Percentiles rank a stretch among this genome's conserved stretches.
Evolutionary conservation across 2,113 vertebrate species (phyloP).

Genomic region (Gymnocephalus cernua): DNA sequence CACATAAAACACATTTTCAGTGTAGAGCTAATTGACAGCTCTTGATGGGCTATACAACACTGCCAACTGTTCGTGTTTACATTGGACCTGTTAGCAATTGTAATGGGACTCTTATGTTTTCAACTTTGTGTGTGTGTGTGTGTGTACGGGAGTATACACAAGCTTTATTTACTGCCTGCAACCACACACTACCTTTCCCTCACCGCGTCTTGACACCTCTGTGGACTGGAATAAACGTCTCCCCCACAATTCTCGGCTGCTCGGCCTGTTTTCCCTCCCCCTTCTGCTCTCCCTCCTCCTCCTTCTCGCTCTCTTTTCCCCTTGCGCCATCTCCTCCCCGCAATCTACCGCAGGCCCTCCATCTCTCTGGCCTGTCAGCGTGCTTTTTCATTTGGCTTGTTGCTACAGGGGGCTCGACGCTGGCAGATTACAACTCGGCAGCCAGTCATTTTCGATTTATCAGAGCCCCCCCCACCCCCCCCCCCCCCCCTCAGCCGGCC

Average conservation of each 20-base stretch:
- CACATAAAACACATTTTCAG: constrained; percentile 59
- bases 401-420: constrained; percentile 86
- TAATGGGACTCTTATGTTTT: constrained; percentile 67
- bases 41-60: constrained; percentile 50
- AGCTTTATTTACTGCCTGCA: constrained; percentile 57
- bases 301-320: constrained; percentile 10
- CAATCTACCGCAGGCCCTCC: constrained; percentile 84
- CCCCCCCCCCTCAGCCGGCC: constrained; percentile 71
- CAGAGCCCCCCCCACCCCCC: constrained; percentile 80
- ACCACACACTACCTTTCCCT: constrained; percentile 37
- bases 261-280: constrained; percentile 39
- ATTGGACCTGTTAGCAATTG: constrained; percentile 68
- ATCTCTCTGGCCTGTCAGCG: constrained; percentile 85
- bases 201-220: constrained; percentile 47
- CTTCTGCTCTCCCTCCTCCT: not conserved
- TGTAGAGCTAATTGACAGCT: constrained; percentile 64
- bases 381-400: constrained; percentile 84
- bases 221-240: constrained; percentile 61
- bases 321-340: constrained; percentile 59
- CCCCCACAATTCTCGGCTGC: constrained; percentile 41
- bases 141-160: not conserved
- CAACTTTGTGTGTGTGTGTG: constrained; percentile 45
- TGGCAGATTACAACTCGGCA: constrained; percentile 90
- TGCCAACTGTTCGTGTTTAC: constrained; percentile 74
- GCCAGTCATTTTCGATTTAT: constrained; percentile 92